Percentiles rank a stretch among this genome's conserved stretches.
Conservation (phyloP, 2,888 invertebrate genomes). For the Pyralis farinalis region DNA sequence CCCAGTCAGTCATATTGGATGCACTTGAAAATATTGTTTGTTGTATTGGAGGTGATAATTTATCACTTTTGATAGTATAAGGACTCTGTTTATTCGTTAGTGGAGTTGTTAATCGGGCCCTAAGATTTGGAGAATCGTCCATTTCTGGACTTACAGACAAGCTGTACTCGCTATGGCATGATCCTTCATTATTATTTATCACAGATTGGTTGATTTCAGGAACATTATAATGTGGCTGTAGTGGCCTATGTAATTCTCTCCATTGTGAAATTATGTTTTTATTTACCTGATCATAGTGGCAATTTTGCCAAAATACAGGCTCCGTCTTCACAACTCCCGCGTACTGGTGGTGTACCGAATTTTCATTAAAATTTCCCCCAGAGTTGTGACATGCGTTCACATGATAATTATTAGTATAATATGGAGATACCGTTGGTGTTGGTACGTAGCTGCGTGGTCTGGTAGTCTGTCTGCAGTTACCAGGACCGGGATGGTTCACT, state of each 20-base stretch:
- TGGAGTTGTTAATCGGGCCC: constrained; percentile 77
- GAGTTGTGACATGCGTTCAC: constrained; percentile 16
- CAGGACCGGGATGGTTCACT: constrained; percentile 46
- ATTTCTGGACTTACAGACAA: constrained; percentile 45
- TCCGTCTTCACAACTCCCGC: constrained; percentile 53
- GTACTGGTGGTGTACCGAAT: constrained; percentile 17
- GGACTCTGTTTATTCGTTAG: constrained; percentile 42
- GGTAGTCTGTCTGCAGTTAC: constrained; percentile 27
- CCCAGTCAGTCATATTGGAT: constrained; percentile 48
- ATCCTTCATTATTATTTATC: constrained; percentile 40
- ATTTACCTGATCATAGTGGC: constrained; percentile 41
- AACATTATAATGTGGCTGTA: constrained; percentile 48
- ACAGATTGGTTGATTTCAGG: constrained; percentile 34
- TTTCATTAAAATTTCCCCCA: too few relatives aligned
- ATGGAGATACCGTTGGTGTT: constrained; percentile 37
- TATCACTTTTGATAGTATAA: constrained; percentile 48
- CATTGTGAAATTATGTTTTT: constrained; percentile 58
- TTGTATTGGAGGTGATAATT: constrained; percentile 48
- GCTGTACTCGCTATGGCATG: constrained; percentile 52
- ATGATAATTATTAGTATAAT: constrained; percentile 51
- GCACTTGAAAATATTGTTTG: constrained; percentile 43
- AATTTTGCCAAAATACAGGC: constrained; percentile 52
- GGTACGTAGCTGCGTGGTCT: constrained; percentile 50
- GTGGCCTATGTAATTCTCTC: constrained; percentile 58
- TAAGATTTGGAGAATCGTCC: constrained; percentile 78